A percentile compares a stretch with the other conserved stretches of the same genome.
Conservation (phyloP, 2,797 vertebrate genomes). For the Huso huso region DNA sequence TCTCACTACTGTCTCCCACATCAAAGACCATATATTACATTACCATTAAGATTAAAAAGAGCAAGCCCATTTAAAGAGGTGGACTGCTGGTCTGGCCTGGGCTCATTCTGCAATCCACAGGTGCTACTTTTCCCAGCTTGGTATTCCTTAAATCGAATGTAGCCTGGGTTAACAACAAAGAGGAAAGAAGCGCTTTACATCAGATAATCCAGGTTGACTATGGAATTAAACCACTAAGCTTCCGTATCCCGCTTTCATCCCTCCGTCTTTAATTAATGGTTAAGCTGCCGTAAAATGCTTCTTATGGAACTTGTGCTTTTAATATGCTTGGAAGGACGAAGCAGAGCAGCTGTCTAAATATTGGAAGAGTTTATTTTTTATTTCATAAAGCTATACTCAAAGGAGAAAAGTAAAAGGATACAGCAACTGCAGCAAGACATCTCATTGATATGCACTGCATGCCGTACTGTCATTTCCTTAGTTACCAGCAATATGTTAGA, state of each 20-base stretch:
- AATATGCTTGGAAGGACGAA: constrained; percentile 3
- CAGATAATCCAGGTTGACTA: neutral
- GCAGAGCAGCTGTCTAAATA: constrained; percentile 9
- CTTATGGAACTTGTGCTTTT: constrained; percentile 5
- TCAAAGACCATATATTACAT: no score
- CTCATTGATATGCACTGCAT: no score
- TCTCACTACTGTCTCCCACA: no score
- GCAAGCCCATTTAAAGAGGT: neutral
- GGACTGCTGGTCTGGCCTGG: neutral
- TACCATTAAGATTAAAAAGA: no score
- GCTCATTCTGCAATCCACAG: neutral
- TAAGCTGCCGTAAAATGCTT: constrained; percentile 8
- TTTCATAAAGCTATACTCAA: constrained; percentile 10
- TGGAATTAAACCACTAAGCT: neutral
- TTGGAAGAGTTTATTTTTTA: neutral
- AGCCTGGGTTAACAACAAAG: neutral
- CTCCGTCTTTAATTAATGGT: neutral
- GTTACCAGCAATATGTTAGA: no score
- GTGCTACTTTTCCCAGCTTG: neutral
- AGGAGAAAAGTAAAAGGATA: constrained; percentile 45
- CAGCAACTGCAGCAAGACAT: no score
- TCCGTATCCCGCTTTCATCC: neutral
- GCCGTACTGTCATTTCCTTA: no score
- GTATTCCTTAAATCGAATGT: neutral
- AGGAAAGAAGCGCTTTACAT: neutral